Evolutionary conservation across 2,888 invertebrate genomes (phyloP).

Genomic region (Iselma pallidipennis): DNA sequence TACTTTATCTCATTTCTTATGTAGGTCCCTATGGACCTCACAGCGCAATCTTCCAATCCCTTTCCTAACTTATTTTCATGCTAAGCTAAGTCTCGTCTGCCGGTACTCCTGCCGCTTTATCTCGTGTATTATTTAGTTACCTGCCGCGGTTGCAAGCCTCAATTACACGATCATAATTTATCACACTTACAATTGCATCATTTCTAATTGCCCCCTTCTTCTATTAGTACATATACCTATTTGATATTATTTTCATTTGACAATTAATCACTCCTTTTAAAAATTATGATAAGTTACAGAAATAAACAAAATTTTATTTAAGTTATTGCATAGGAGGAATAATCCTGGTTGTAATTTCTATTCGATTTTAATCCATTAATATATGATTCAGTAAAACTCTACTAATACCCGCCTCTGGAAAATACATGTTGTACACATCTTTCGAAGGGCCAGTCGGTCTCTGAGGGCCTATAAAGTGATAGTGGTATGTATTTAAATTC

Average conservation of each 20-base stretch:
- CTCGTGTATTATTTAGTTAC: slow-evolving; percentile 47
- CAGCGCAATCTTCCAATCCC: slow-evolving; percentile 50
- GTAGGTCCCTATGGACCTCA: slow-evolving; percentile 44
- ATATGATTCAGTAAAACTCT: slow-evolving; percentile 38
- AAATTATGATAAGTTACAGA: not conserved
- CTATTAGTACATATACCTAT: no score
- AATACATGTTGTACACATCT: slow-evolving; percentile 41
- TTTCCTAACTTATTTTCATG: slow-evolving; percentile 46
- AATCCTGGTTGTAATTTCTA: slow-evolving; percentile 31
- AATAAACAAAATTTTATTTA: not conserved
- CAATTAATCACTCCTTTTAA: not conserved
- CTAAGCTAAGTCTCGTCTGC: slow-evolving; percentile 43
- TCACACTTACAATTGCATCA: slow-evolving; percentile 25
- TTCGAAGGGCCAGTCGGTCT: slow-evolving; percentile 41
- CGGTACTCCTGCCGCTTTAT: slow-evolving; percentile 42
- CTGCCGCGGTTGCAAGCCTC: slow-evolving; percentile 35
- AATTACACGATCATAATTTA: slow-evolving; percentile 39
- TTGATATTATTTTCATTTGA: not conserved
- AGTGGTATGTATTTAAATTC: slow-evolving; percentile 46
- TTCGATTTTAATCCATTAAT: slow-evolving; percentile 40
- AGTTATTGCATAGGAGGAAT: not conserved
- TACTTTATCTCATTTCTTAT: slow-evolving; percentile 51
- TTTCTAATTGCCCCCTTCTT: not conserved
- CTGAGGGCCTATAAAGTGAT: slow-evolving; percentile 40
- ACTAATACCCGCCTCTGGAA: slow-evolving; percentile 34